phyloP scores from a whole-genome alignment of 1,140 invertebrate species.

The Drosophila murphyi region DNA sequence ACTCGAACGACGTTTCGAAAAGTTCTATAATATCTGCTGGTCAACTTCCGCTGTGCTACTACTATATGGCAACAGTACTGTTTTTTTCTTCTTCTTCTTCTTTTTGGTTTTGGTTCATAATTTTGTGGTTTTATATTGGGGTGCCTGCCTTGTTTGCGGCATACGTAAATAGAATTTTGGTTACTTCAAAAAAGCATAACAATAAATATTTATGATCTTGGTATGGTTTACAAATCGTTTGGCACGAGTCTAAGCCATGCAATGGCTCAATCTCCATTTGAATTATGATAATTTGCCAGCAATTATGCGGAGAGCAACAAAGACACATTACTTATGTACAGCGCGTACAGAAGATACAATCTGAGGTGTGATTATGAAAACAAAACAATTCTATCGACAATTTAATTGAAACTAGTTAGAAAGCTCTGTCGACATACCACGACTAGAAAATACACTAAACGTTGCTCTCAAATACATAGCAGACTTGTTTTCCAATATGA shows the following conservation, averaged over 20 bases:
- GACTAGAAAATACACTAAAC: too few relatives aligned
- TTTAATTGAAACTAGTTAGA: background rate
- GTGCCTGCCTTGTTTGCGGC: slow-evolving; percentile 24
- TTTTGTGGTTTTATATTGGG: slow-evolving; percentile 64
- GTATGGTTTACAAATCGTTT: slow-evolving; percentile 28
- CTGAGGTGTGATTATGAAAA: slow-evolving; percentile 38
- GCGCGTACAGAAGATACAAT: slow-evolving; percentile 10
- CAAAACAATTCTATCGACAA: slow-evolving; percentile 9
- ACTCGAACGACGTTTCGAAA: slow-evolving; percentile 37
- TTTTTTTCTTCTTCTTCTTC: background rate
- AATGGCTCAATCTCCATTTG: slow-evolving; percentile 34
- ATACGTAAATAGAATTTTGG: slow-evolving; percentile 42
- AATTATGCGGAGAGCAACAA: slow-evolving; percentile 42
- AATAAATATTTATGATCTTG: slow-evolving; percentile 35
- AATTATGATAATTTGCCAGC: slow-evolving; percentile 58
- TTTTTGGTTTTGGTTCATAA: slow-evolving; percentile 43
- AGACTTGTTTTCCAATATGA: too few relatives aligned
- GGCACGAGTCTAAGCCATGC: slow-evolving; percentile 12
- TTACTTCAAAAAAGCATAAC: background rate
- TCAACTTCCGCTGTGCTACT: slow-evolving; percentile 56
- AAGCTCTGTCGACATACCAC: too few relatives aligned
- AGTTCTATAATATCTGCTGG: slow-evolving; percentile 20
- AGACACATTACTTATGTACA: slow-evolving; percentile 16
- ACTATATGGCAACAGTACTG: slow-evolving; percentile 49
- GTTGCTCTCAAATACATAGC: too few relatives aligned